Conservation (phyloP, 2,888 invertebrate species). For the Synergus gifuensis region DNA sequence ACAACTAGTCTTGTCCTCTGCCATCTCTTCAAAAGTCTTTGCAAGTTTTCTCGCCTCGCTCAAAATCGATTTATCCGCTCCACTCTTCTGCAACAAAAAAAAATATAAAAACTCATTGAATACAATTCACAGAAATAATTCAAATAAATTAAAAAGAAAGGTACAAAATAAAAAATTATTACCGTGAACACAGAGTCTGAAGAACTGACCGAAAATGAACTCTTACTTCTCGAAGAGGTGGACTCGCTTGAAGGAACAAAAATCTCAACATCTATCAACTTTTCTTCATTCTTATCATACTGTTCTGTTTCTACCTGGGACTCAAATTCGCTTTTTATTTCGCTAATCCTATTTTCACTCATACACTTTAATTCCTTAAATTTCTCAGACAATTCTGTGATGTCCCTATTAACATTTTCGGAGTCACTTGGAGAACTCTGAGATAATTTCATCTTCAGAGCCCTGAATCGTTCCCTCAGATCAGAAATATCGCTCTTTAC, state of each 20-base stretch:
- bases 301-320: conserved; percentile 3
- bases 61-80: conserved; percentile 60
- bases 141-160: conserved; percentile 27
- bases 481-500: conserved; percentile 55
- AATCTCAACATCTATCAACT: conserved; percentile 62
- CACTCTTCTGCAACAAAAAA: conserved; percentile 55
- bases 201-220: conserved; percentile 56
- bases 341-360: not conserved
- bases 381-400: not conserved
- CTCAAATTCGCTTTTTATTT: not conserved
- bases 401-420: conserved; percentile 12
- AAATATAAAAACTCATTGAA: conserved; percentile 24
- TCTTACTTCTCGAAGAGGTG: conserved; percentile 6
- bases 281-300: conserved; percentile 50
- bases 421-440: conserved; percentile 30
- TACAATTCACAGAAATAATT: not conserved
- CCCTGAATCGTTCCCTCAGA: conserved; percentile 59
- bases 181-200: conserved; percentile 69
- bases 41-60: conserved; percentile 68
- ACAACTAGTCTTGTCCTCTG: conserved; percentile 64
- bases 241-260: conserved; percentile 50
- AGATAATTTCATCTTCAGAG: conserved; percentile 56
- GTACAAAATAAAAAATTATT: conserved; percentile 52
- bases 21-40: conserved; percentile 67
- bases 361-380: conserved; percentile 3